Evolutionary conservation across 2,888 invertebrate species (phyloP).

Genomic region (Cotesia congregata): DNA sequence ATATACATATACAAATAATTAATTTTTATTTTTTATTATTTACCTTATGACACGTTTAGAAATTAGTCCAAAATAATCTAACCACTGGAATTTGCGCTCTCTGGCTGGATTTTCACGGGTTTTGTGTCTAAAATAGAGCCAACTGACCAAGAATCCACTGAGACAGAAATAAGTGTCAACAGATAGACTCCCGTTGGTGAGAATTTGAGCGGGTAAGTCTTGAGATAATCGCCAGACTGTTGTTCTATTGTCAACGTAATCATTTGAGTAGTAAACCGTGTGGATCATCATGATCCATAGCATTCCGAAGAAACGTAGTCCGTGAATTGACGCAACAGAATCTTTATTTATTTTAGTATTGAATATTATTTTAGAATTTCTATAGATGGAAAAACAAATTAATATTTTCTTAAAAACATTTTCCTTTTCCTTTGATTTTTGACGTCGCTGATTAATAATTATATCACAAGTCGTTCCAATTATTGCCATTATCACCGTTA

Average conservation of each 20-base stretch:
- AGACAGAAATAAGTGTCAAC: slow-evolving; percentile 72
- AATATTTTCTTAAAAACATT: slow-evolving; percentile 45
- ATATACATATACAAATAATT: background rate
- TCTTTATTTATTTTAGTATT: slow-evolving; percentile 62
- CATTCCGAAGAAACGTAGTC: slow-evolving; percentile 73
- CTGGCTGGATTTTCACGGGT: slow-evolving; percentile 38
- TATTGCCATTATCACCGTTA: slow-evolving; percentile 57
- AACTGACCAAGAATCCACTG: slow-evolving; percentile 63
- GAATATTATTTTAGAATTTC: slow-evolving; percentile 70
- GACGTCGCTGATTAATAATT: slow-evolving; percentile 54
- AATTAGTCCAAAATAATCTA: slow-evolving; percentile 53
- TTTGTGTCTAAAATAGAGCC: slow-evolving; percentile 52
- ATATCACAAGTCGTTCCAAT: slow-evolving; percentile 66
- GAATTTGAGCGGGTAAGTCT: slow-evolving; percentile 64
- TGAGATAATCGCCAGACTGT: slow-evolving; percentile 64
- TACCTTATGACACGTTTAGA: slow-evolving; percentile 70
- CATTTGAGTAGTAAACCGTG: slow-evolving; percentile 68
- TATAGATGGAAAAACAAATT: slow-evolving; percentile 72
- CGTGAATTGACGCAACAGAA: slow-evolving; percentile 70
- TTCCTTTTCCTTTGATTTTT: slow-evolving; percentile 36
- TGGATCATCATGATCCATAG: slow-evolving; percentile 74
- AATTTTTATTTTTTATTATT: too few species aligned
- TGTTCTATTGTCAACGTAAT: slow-evolving; percentile 68
- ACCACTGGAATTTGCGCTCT: slow-evolving; percentile 42
- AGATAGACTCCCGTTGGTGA: slow-evolving; percentile 70